A percentile compares a stretch with the other conserved stretches of the same genome.
phyloP scores from a whole-genome alignment of 1,140 invertebrate species.

The Drosophila sp. region DNA sequence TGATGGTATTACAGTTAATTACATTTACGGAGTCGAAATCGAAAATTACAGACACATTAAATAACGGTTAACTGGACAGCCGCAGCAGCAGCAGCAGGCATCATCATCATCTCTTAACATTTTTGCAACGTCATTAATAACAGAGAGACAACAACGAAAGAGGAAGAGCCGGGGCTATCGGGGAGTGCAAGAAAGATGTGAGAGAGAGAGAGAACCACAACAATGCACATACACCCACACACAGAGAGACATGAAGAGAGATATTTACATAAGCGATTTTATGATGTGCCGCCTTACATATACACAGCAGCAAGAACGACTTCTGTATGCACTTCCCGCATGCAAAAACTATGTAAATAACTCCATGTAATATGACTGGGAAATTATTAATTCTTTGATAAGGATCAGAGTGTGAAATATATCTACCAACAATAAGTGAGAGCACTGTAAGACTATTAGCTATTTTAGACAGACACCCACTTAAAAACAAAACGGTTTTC shows the following conservation, averaged over 20 bases:
- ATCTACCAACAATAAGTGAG: too few relatives aligned
- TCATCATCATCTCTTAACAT: conserved; percentile 49
- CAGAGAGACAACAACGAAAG: conserved; percentile 46
- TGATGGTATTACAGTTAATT: conserved; percentile 71
- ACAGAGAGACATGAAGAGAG: conserved; percentile 37
- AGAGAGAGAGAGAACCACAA: conserved; percentile 26
- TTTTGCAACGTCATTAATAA: conserved; percentile 71
- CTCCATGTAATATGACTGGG: neutral
- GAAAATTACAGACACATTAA: conserved; percentile 78
- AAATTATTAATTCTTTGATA: too few relatives aligned
- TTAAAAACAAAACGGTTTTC: neutral
- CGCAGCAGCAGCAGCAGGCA: conserved; percentile 19
- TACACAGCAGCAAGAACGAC: conserved; percentile 18
- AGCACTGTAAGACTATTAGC: too few relatives aligned
- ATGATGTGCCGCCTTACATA: conserved; percentile 58
- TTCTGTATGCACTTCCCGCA: conserved; percentile 46
- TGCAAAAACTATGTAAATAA: neutral
- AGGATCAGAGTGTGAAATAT: too few relatives aligned
- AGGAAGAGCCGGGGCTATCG: neutral
- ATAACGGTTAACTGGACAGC: conserved; percentile 68
- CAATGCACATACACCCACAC: conserved; percentile 36
- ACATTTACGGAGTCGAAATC: conserved; percentile 64
- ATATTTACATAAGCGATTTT: conserved; percentile 79
- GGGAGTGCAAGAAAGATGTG: neutral
- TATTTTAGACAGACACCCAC: neutral